Base-by-base conservation (phyloP, 2,113 vertebrate species). In the Maccullochella peelii region DNA sequence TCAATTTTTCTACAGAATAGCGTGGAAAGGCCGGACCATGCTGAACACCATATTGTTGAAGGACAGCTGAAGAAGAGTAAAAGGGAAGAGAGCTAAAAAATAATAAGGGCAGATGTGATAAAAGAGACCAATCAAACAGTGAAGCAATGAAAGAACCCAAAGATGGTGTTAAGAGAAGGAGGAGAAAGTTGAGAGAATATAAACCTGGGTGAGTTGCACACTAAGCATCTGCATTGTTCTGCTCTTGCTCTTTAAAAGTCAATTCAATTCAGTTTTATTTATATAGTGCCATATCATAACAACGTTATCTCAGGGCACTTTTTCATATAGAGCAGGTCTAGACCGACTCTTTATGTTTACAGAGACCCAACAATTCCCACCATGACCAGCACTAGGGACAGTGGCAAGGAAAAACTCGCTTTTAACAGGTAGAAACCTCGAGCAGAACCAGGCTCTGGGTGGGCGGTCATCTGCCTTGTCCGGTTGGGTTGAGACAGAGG, bases 141-240 rank as follows among this genome's bases (percentile, higher is more conserved):
- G 55, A 49, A 82, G 23, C 18, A 38, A 40, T 42, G 23, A 30
- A 23, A 54, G 27, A 20, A 8, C 5, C 52, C 6, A n/a, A 36
- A 30, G 6, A 55, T 47, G 2, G 14, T 61, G 25, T 25, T 21
- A 5, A 23, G 33, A 76, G 42, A 20, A 20, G 6, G 9, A 4
- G 23, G 15, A 15, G 23, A 8, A 21, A 47, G 23, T 25, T 66
- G 7, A 25, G 42, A 44, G 42, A 58, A 63, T 15, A 59, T 50
- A 38, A 70, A 27, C 1, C 30, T 5, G 15, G 42, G 18, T 12
- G 36, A 47, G 21, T n/a, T 9, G 49, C 4, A 8, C 23, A 49
- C 14, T 55, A 40, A 36, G 71, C 18, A 30, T 52, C 25, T 66
- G 40, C 59, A 59, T 70, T 75, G 47, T 68, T 66, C 30, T 59